Evolutionary conservation across 2,888 invertebrate species (phyloP), one percentile per base, ranked within the genome.

Genomic region (Seira ritae): DNA sequence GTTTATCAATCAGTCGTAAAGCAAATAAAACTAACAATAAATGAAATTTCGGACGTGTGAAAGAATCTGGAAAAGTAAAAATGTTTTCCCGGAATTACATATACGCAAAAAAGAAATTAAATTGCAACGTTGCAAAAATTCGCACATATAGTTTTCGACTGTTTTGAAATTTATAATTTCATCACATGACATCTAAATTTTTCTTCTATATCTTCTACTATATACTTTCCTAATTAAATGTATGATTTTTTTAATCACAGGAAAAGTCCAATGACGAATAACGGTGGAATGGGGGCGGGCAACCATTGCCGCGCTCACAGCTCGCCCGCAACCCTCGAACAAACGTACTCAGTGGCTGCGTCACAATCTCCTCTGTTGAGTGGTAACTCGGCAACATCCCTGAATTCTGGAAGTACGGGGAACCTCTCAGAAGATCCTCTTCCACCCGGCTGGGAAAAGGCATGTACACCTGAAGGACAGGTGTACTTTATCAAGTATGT

Each of bases 251-350:
- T 60, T 60, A 10, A 60, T 62, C 20, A 6, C 66, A 87, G 88
- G 72, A 85, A 87, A 82, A 88, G 87, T 76, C 88, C 88, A 22
- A 82, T 88, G 79, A 84, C 86, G 62, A 80, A 80, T 55, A 80
- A 79, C 78, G 84, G 79, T 65, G 85, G 80, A 69, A 84, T 84
- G 84, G 86, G 84, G 31, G 84, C 83, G 55, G 85, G 84, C 70
- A 81, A 80, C 85, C 98, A 98, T 93, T 96, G 96, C 87, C 93
- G 98, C 90, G 97, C 98, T 75, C 98, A 98, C 92, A 97, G 97
- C 91, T 98, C 97, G 90, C 98, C 98, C 87, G 98, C 98, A 76
- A 97, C 97, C 89, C 93, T 98, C 90, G 97, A 98, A 92, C 97
- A 97, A 92, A 97, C 97, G 69, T 96, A 96, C 91, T 95, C 94